Evolutionary conservation across 2,113 vertebrate species (phyloP).

Genomic region (Colius striatus): DNA sequence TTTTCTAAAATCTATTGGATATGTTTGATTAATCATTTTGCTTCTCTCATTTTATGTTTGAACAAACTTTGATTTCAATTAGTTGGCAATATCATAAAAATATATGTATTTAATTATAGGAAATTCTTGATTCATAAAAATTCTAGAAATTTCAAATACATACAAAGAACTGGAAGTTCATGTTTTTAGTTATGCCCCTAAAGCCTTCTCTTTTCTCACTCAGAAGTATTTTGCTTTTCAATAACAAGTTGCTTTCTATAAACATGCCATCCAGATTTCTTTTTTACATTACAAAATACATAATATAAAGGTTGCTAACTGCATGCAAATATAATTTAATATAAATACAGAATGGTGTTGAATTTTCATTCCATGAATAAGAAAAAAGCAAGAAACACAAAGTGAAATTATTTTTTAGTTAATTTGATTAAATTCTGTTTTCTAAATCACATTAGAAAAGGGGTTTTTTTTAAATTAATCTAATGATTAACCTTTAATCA

Average conservation of each 20-base stretch:
- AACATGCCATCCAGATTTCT: neutral
- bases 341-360: neutral
- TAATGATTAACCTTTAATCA: neutral
- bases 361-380: neutral
- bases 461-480: too few species aligned
- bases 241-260: neutral
- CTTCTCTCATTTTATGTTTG: neutral
- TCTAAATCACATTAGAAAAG: neutral
- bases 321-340: neutral
- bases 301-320: neutral
- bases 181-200: neutral
- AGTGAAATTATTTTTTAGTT: neutral
- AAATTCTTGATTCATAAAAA: neutral
- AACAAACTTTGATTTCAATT: neutral
- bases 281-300: neutral
- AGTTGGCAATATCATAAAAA: neutral
- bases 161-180: neutral
- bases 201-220: neutral
- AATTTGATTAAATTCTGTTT: neutral
- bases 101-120: neutral
- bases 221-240: neutral
- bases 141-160: neutral
- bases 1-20: neutral
- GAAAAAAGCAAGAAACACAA: neutral
- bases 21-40: neutral